These are phyloP conservation scores for Cyrtonyx montezumae DNA, from an alignment of 2,113 vertebrate species.

Conservation along the genomic window DNA sequence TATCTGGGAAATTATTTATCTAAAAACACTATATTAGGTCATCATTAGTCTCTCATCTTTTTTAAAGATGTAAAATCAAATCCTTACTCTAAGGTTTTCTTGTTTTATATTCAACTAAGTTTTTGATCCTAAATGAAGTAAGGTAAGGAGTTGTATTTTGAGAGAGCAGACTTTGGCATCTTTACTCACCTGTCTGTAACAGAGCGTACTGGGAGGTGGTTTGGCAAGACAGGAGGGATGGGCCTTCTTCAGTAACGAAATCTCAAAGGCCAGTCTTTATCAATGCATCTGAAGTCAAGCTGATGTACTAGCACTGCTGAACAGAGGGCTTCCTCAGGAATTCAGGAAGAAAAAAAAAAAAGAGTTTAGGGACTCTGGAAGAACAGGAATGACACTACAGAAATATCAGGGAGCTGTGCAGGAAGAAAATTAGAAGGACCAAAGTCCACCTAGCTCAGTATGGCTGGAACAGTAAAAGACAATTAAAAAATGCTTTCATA, in stretches of 20 bases:
- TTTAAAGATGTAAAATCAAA: background rate
- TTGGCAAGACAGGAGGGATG: too few species aligned
- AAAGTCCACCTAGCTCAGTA: background rate
- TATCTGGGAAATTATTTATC: background rate
- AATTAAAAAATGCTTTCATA: background rate
- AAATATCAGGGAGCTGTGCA: background rate
- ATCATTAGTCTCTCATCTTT: background rate
- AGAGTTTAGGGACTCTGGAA: too few species aligned
- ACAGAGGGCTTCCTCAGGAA: too few species aligned
- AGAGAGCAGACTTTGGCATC: background rate
- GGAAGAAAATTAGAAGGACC: background rate
- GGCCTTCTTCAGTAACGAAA: too few species aligned
- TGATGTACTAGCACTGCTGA: too few species aligned
- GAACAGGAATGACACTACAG: background rate
- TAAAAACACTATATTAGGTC: background rate
- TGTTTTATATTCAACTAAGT: background rate
- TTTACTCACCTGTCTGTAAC: background rate
- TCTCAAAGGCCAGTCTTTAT: too few species aligned
- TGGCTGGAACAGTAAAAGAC: background rate
- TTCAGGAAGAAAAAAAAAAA: too few species aligned
- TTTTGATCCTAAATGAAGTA: background rate
- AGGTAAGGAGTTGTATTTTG: background rate
- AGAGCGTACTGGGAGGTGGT: too few species aligned
- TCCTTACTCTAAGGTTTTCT: background rate
- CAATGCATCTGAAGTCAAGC: too few species aligned